A percentile compares a stretch with the other conserved stretches of the same genome.
These are phyloP conservation scores for Notechis scutatus DNA, from an alignment of 2,113 vertebrate genomes.

Conservation along the genomic window DNA sequence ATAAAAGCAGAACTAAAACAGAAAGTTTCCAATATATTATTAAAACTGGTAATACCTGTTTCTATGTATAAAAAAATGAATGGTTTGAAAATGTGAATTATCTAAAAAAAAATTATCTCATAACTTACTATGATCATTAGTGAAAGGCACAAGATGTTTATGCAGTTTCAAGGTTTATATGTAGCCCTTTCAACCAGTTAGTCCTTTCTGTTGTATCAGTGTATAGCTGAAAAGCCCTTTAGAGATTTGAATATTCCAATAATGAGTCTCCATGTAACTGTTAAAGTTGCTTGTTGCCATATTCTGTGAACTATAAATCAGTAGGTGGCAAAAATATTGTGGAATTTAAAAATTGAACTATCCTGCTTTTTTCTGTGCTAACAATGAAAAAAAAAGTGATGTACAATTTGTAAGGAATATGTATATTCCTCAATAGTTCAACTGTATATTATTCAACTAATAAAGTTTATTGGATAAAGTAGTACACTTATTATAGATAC, in stretches of 20 bases:
- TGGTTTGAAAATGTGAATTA: slow-evolving; percentile 59
- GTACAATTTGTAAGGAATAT: slow-evolving; percentile 4
- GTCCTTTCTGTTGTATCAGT: slow-evolving; percentile 50
- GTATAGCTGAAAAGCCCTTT: slow-evolving; percentile 59
- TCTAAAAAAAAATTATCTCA: slow-evolving; percentile 58
- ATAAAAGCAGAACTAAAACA: neutral
- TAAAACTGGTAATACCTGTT: slow-evolving; percentile 29
- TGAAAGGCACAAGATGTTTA: slow-evolving; percentile 63
- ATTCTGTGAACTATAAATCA: slow-evolving; percentile 61
- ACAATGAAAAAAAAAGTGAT: slow-evolving; percentile 41
- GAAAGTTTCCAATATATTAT: neutral
- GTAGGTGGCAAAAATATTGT: slow-evolving; percentile 32
- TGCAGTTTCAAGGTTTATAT: slow-evolving; percentile 58
- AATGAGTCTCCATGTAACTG: slow-evolving; percentile 67
- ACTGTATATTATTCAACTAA: neutral
- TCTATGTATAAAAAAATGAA: slow-evolving; percentile 44
- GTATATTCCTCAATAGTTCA: neutral
- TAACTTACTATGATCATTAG: slow-evolving; percentile 51
- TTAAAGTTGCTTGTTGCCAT: slow-evolving; percentile 59
- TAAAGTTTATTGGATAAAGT: neutral
- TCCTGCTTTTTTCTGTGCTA: slow-evolving; percentile 27
- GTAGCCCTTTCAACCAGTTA: slow-evolving; percentile 56
- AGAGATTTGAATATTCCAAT: slow-evolving; percentile 63
- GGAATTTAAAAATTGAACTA: slow-evolving; percentile 55
- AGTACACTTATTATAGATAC: neutral